Conservation (phyloP, 2,797 vertebrate genomes). For the Falco biarmicus region DNA sequence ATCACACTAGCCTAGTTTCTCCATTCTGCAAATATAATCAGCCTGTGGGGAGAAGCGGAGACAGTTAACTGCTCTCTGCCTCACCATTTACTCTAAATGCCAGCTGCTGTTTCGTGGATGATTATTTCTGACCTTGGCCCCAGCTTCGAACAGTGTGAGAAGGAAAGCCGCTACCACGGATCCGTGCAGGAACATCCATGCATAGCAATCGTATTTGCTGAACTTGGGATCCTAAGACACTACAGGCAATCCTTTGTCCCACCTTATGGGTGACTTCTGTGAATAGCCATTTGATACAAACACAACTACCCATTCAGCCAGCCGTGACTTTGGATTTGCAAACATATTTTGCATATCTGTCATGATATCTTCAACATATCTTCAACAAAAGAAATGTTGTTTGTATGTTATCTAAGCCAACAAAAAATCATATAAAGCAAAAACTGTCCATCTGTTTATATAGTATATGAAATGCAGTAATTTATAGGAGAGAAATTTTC, state of each 20-base stretch:
- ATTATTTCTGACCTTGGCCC: constrained; percentile 9
- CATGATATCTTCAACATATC: background rate
- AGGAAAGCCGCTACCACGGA: background rate
- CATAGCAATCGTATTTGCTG: background rate
- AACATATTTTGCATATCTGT: background rate
- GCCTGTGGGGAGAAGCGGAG: background rate
- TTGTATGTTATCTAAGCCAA: background rate
- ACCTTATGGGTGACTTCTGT: background rate
- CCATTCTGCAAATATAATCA: background rate
- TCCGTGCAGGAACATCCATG: background rate
- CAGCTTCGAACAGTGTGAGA: background rate
- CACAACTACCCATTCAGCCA: background rate
- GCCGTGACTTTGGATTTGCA: background rate
- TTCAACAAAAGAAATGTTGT: background rate
- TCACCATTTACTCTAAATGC: background rate
- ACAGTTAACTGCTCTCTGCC: background rate
- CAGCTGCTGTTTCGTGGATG: background rate
- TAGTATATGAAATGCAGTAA: background rate
- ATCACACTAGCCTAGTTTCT: background rate
- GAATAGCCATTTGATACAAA: background rate
- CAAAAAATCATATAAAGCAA: background rate
- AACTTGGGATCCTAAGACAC: background rate
- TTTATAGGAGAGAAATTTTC: background rate
- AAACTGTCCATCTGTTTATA: background rate
- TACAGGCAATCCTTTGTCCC: background rate